Evolutionary conservation across 2,888 invertebrate species (phyloP).

Genomic region (Masnerella sp.): DNA sequence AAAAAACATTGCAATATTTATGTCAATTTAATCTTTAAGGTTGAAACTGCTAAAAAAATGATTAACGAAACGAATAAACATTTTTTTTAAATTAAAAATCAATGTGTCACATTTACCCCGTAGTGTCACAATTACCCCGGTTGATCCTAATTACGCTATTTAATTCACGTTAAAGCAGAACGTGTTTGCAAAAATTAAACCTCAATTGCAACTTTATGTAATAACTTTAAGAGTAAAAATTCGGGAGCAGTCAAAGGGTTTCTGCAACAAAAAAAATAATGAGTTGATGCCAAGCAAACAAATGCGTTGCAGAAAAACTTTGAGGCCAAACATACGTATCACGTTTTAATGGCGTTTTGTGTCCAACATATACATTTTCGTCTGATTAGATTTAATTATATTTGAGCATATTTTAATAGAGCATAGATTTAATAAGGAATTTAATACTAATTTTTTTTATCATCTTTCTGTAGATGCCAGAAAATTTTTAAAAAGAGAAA

Average conservation of each 20-base stretch:
- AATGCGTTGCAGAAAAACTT: slow-evolving; percentile 31
- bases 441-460: too few species aligned
- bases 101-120: too few species aligned
- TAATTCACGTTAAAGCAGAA: neutral
- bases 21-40: too few species aligned
- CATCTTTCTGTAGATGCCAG: neutral
- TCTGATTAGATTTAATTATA: slow-evolving; percentile 19
- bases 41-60: too few species aligned
- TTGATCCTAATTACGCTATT: slow-evolving; percentile 8
- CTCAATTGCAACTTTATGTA: neutral
- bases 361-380: neutral
- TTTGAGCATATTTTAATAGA: slow-evolving; percentile 4
- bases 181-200: neutral
- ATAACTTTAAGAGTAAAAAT: slow-evolving; percentile 13
- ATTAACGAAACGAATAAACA: too few species aligned
- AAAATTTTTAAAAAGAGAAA: too few species aligned
- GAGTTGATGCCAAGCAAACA: slow-evolving; percentile 13
- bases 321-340: slow-evolving; percentile 11
- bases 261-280: slow-evolving; percentile 5
- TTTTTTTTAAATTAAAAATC: too few species aligned
- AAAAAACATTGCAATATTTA: too few species aligned
- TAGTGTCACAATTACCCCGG: too few species aligned
- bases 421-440: neutral
- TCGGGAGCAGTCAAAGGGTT: slow-evolving; percentile 8
- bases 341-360: slow-evolving; percentile 23